These are phyloP conservation scores for Patiria miniata DNA, from an alignment of 35 echinoderm and acorn worm genomes.

Conservation along the genomic window DNA sequence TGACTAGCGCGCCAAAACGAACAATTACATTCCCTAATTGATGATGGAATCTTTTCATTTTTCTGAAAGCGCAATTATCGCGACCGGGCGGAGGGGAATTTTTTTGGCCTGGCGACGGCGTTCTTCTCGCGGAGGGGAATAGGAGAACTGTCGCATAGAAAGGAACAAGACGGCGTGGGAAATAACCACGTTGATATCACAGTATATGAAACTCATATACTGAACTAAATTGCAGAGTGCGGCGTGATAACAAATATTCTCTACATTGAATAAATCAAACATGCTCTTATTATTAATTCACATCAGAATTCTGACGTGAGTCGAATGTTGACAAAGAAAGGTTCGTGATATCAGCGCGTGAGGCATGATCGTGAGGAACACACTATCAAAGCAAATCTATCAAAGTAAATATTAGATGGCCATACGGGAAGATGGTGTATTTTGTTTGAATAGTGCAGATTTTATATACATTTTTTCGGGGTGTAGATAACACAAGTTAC, in stretches of 20 bases:
- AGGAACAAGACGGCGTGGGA: too few species aligned
- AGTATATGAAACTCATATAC: too few species aligned
- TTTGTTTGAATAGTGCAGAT: slow-evolving; percentile 23
- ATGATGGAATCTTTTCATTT: slow-evolving; percentile 27
- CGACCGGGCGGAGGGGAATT: not conserved
- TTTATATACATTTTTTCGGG: not conserved
- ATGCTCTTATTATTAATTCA: slow-evolving; percentile 21
- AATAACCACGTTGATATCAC: too few species aligned
- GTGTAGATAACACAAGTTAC: not conserved
- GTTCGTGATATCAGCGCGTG: too few species aligned
- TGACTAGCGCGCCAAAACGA: slow-evolving; percentile 21
- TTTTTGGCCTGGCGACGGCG: not conserved
- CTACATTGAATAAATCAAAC: not conserved
- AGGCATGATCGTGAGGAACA: not conserved
- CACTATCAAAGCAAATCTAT: slow-evolving; percentile 7
- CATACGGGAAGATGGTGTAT: not conserved
- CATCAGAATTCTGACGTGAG: slow-evolving; percentile 6
- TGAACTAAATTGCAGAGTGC: too few species aligned
- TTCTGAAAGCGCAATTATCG: not conserved
- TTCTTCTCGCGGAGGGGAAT: not conserved
- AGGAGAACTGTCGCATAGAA: not conserved
- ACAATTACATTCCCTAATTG: slow-evolving; percentile 31
- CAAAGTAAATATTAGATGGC: not conserved
- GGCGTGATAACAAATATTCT: too few species aligned
- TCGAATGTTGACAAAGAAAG: not conserved